Evolutionary conservation across 2,797 vertebrate genomes (phyloP), one percentile per base, ranked within the genome.

Genomic region (Merluccius polli): DNA sequence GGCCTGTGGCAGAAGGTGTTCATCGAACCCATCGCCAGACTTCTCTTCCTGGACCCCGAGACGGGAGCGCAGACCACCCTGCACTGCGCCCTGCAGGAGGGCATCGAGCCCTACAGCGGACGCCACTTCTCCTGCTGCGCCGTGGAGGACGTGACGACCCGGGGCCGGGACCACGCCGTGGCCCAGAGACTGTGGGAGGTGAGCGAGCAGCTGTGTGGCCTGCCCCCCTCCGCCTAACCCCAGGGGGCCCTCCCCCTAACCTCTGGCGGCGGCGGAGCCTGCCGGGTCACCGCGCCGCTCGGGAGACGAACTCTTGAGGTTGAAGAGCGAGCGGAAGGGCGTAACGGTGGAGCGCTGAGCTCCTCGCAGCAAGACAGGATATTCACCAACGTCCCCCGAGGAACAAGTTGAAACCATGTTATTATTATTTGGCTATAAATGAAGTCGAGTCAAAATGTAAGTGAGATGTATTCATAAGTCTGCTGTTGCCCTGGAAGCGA

Each of bases 31-130:
- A 32, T 94, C 0, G 85, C 91, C 11, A 74, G 74, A 24, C 75
- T 94, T 80, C 84, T 94, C 30, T 94, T 94, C 82, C 84, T 94
- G 76, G 92, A 93, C 74, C 85, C 91, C 0, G 84, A 87, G 41
- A 76, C 78, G 0, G 93, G 93, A 0, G 91, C 93, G 35, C 94
- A 95, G 88, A 94, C 93, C 30, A 92, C 93, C 0, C 89, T 95
- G 44, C 90, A 95, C 87, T 95, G 93, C 31, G 87, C 80, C 41
- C 75, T 93, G 65, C 90, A 93, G 87, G 91, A 94, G 76, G 92
- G 93, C 27, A 84, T 94, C 16, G 91, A 94, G 70, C 87, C 75
- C 2, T 87, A 92, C 71, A 94, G 92, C 36, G 93, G 93, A 0
- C 77, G 86, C 0, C 91, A 93, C 83, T 95, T 94, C 82, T 81